Evolutionary conservation across 2,113 vertebrate genomes (phyloP).

Genomic region (Indicator maculatus): DNA sequence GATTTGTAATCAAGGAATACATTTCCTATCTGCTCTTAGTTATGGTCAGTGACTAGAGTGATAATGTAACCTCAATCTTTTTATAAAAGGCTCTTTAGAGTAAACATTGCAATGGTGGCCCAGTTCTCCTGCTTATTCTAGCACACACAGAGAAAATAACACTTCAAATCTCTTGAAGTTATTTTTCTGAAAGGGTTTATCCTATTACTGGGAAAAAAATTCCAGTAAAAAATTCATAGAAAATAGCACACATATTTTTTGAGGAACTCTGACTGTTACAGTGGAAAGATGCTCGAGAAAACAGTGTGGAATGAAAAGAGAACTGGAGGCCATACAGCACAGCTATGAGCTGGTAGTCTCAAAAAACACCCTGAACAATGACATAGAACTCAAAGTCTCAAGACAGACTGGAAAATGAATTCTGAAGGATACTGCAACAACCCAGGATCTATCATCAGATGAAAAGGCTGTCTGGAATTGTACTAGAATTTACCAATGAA

Average conservation of each 20-base stretch:
- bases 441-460: not conserved
- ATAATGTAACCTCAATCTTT: not conserved
- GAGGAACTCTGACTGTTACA: not conserved
- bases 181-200: not conserved
- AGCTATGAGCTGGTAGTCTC: not conserved
- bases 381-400: not conserved
- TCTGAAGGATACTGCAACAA: not conserved
- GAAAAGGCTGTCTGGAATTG: not conserved
- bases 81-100: not conserved
- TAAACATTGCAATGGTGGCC: not conserved
- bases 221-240: constrained; percentile 38
- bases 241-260: not conserved
- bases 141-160: not conserved
- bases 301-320: not conserved
- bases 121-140: not conserved
- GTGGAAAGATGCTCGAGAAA: not conserved
- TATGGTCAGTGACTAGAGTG: not conserved
- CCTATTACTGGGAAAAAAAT: constrained; percentile 3
- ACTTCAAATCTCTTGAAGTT: not conserved
- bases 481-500: not conserved
- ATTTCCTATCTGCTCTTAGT: not conserved
- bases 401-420: not conserved
- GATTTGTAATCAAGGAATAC: not conserved
- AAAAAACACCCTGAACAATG: not conserved
- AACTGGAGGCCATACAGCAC: not conserved